Conservation (phyloP, 2,888 invertebrate species). For the Dryobota labecula region DNA sequence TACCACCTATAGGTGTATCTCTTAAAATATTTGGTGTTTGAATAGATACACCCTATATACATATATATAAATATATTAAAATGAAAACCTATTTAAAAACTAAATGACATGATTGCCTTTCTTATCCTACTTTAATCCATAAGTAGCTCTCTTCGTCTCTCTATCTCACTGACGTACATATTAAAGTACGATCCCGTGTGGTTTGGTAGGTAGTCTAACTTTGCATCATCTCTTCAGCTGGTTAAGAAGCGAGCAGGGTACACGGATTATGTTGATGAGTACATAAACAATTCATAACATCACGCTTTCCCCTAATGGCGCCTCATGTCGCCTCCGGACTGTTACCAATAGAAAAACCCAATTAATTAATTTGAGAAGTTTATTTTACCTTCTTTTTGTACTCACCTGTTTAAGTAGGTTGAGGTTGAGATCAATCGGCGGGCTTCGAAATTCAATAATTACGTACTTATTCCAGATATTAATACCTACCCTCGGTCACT, state of each 20-base stretch:
- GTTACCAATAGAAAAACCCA: not conserved
- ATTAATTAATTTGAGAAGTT: not conserved
- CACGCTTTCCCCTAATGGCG: not conserved
- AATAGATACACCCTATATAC: too few relatives aligned
- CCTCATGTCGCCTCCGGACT: not conserved
- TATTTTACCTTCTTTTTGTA: not conserved
- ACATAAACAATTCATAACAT: not conserved
- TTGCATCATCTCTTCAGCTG: not conserved
- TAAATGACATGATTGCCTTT: too few relatives aligned
- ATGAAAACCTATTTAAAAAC: too few relatives aligned
- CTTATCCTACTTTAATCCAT: not conserved
- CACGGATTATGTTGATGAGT: not conserved
- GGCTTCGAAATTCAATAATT: conserved; percentile 4
- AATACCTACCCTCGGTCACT: not conserved
- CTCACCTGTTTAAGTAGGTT: not conserved
- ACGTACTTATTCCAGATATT: not conserved
- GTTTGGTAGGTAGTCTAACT: not conserved
- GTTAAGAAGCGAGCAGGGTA: not conserved
- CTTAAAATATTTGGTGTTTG: too few relatives aligned
- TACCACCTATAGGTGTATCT: too few relatives aligned
- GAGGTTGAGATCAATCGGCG: conserved; percentile 1
- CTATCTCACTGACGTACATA: not conserved
- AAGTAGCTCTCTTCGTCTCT: not conserved
- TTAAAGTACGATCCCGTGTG: not conserved
- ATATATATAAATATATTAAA: too few relatives aligned